A percentile compares a stretch with the other conserved stretches of the same genome.
Conservation (phyloP, 1,140 invertebrate species). For the Magallana ariakensis region DNA sequence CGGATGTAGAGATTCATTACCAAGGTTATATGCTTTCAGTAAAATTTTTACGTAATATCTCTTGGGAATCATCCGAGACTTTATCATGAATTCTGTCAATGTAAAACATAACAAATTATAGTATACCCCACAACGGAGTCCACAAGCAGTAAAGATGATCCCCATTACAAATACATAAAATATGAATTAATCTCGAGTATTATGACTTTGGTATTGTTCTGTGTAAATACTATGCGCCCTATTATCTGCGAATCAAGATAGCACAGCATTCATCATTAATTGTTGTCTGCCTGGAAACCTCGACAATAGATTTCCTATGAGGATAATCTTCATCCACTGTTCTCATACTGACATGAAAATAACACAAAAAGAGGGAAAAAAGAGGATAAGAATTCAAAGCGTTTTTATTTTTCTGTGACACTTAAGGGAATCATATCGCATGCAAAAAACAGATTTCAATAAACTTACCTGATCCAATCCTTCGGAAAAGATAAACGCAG, state of each 20-base stretch:
- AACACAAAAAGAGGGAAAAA: not conserved
- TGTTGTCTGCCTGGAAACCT: constrained; percentile 7
- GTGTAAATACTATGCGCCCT: constrained; percentile 22
- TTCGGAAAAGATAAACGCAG: not conserved
- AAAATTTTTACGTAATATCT: not conserved
- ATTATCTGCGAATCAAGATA: not conserved
- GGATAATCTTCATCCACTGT: not conserved
- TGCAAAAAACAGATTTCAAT: not conserved
- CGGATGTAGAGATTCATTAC: not conserved
- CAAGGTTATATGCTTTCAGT: not conserved
- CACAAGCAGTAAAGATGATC: not conserved
- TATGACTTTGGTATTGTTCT: constrained; percentile 26
- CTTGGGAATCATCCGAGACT: not conserved
- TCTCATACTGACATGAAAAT: not conserved
- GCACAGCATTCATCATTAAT: constrained; percentile 5
- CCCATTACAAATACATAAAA: constrained; percentile 5
- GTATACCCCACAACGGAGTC: not conserved
- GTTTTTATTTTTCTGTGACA: not conserved
- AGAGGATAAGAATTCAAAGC: not conserved
- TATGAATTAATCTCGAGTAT: constrained; percentile 15
- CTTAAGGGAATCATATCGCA: not conserved
- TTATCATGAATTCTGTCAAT: not conserved
- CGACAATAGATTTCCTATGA: constrained; percentile 1
- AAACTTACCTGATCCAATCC: not conserved
- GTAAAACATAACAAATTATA: constrained; percentile 33